These are phyloP conservation scores for Sphaerophoria taeniata DNA, from an alignment of 2,888 invertebrate genomes.

Conservation along the genomic window DNA sequence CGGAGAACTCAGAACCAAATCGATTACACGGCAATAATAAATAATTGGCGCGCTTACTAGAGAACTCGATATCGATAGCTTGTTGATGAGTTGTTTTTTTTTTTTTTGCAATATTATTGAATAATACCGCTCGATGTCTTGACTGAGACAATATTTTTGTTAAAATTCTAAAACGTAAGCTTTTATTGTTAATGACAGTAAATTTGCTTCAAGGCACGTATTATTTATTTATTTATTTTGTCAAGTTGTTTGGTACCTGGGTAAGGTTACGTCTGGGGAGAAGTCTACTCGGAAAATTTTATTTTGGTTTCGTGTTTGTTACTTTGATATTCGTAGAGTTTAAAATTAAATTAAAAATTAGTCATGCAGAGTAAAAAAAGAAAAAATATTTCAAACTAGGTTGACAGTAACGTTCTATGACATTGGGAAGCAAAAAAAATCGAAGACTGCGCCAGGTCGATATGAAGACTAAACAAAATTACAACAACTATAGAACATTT, in stretches of 20 bases:
- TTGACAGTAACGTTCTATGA: not conserved
- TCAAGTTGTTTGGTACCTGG: not conserved
- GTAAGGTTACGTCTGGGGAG: not conserved
- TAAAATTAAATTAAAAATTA: slow-evolving; percentile 20
- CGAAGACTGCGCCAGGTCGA: not conserved
- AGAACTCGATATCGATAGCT: not conserved
- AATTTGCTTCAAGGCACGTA: slow-evolving; percentile 15
- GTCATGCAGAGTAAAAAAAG: not conserved
- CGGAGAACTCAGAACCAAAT: not conserved
- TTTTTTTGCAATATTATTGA: not conserved
- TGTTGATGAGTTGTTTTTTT: not conserved
- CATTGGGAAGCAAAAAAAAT: not conserved
- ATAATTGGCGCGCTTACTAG: slow-evolving; percentile 2
- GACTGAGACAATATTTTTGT: not conserved
- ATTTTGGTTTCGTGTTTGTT: not conserved
- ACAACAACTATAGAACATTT: too few relatives aligned
- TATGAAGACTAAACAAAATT: too few relatives aligned
- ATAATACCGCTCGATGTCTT: not conserved
- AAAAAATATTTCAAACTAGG: not conserved
- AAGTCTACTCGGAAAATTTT: not conserved
- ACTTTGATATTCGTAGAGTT: not conserved
- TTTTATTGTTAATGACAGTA: not conserved
- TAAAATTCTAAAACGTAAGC: slow-evolving; percentile 20
- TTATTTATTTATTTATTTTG: slow-evolving; percentile 1
- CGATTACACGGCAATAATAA: slow-evolving; percentile 18